These are phyloP conservation scores for Rhagonycha lutea DNA, from an alignment of 2,888 invertebrate genomes.

Conservation along the genomic window DNA sequence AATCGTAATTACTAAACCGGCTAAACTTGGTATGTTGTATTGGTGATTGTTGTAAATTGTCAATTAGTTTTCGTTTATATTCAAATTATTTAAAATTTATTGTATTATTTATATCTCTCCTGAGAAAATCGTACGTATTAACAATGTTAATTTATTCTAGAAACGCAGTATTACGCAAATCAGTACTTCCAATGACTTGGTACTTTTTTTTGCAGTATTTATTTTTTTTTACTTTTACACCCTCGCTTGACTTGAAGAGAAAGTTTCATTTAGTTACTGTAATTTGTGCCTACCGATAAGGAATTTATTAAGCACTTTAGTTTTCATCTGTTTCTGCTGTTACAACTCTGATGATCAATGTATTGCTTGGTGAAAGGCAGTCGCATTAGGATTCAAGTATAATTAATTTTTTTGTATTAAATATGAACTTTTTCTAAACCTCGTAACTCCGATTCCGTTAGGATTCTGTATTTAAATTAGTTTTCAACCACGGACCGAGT, in stretches of 20 bases:
- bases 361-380: not conserved
- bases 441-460: not conserved
- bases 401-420: not conserved
- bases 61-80: not conserved
- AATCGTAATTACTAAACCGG: not conserved
- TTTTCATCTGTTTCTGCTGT: not conserved
- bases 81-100: not conserved
- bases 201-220: not conserved
- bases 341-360: not conserved
- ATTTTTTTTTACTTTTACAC: not conserved
- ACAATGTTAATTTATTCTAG: not conserved
- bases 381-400: not conserved
- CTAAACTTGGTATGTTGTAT: not conserved
- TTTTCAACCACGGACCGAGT: not conserved
- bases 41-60: not conserved
- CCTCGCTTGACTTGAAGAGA: not conserved
- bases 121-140: not conserved
- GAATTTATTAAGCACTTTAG: not conserved
- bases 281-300: not conserved
- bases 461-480: not conserved
- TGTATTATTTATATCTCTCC: not conserved
- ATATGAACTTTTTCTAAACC: not conserved
- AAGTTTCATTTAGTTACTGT: not conserved
- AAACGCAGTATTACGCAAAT: not conserved
- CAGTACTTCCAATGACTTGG: not conserved